These are phyloP conservation scores for Alca torda DNA, from an alignment of 2,797 vertebrate genomes.

Conservation along the genomic window DNA sequence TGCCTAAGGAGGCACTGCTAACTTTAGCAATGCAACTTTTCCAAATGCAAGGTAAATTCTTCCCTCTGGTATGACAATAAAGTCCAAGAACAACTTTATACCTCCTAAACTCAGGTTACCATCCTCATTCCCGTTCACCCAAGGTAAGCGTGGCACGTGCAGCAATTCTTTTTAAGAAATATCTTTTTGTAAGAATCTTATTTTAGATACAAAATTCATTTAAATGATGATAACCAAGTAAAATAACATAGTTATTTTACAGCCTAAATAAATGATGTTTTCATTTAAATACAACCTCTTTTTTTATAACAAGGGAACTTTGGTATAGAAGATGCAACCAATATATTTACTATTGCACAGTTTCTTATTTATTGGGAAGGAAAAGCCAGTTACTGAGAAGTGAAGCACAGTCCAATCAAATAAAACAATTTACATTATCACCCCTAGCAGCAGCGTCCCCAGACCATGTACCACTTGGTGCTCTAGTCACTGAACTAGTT, in stretches of 20 bases:
- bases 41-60: background rate
- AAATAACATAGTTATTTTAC: background rate
- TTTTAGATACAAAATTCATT: background rate
- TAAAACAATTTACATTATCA: background rate
- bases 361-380: background rate
- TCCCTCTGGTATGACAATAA: background rate
- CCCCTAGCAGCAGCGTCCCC: background rate
- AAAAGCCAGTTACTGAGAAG: background rate
- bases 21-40: background rate
- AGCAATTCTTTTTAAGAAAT: background rate
- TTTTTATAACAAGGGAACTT: background rate
- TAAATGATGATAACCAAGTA: background rate
- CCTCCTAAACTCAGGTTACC: background rate
- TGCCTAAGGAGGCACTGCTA: background rate
- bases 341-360: background rate
- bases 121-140: background rate
- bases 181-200: background rate
- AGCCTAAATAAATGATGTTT: background rate
- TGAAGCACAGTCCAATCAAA: background rate
- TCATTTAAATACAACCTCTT: background rate
- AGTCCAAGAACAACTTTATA: background rate
- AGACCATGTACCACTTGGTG: background rate
- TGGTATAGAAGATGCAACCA: background rate
- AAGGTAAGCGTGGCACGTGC: background rate
- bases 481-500: background rate